These are phyloP conservation scores for Armadillidium nasatum DNA, from an alignment of 1,140 invertebrate genomes.

Conservation along the genomic window DNA sequence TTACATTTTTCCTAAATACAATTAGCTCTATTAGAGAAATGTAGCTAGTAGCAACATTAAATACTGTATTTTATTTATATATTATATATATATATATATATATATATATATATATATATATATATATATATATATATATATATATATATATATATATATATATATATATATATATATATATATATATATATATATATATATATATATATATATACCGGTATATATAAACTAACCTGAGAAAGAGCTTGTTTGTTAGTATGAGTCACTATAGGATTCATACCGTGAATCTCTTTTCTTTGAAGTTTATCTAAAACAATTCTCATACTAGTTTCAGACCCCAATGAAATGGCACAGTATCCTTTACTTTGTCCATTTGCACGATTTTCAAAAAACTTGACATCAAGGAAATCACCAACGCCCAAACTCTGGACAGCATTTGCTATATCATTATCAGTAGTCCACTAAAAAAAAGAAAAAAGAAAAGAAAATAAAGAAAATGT, in stretches of 20 bases:
- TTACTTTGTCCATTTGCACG: constrained; percentile 98
- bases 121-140: too few relatives aligned
- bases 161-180: too few relatives aligned
- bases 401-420: constrained; percentile 88
- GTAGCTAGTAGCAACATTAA: too few relatives aligned
- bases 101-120: too few relatives aligned
- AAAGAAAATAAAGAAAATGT: too few relatives aligned
- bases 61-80: too few relatives aligned
- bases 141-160: too few relatives aligned
- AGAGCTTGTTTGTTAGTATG: constrained; percentile 89
- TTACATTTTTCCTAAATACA: too few relatives aligned
- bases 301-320: constrained; percentile 85
- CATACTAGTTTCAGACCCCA: constrained; percentile 87
- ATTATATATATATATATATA: too few relatives aligned
- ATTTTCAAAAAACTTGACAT: constrained; percentile 99
- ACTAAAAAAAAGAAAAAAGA: constrained; percentile 58
- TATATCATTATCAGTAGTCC: constrained; percentile 96
- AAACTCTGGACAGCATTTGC: constrained; percentile 76
- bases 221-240: constrained; percentile 53
- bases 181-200: too few relatives aligned
- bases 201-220: too few relatives aligned
- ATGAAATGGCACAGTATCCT: constrained; percentile 88
- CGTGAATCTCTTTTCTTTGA: constrained; percentile 89
- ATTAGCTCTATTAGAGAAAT: too few relatives aligned
- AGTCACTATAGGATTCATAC: constrained; percentile 88